Evolutionary conservation across 1,140 invertebrate species (phyloP).

Genomic region (Caenorhabditis inopinata): DNA sequence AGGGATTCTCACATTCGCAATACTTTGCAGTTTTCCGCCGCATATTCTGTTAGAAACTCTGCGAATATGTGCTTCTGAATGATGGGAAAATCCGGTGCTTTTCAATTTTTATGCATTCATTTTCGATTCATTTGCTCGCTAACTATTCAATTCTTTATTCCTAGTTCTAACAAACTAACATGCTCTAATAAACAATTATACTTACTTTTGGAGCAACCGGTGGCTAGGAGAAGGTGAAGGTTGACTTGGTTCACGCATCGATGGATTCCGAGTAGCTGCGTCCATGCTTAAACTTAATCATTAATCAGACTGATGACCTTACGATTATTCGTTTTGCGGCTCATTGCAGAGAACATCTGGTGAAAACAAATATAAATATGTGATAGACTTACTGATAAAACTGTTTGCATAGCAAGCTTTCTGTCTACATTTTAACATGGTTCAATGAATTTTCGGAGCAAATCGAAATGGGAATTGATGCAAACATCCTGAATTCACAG

Average conservation of each 20-base stretch:
- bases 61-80: too few species aligned
- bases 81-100: too few species aligned
- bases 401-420: not conserved
- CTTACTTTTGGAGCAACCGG: constrained; percentile 25
- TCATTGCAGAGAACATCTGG: too few species aligned
- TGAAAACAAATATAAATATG: too few species aligned
- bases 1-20: not conserved
- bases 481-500: constrained; percentile 16
- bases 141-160: not conserved
- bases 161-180: not conserved
- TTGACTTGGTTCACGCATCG: constrained; percentile 5
- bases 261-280: not conserved
- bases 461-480: not conserved
- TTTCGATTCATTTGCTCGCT: constrained; percentile 1
- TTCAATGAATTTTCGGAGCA: not conserved
- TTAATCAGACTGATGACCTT: too few species aligned
- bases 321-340: too few species aligned
- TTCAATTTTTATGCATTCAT: too few species aligned
- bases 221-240: constrained; percentile 6
- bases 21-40: not conserved
- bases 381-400: too few species aligned
- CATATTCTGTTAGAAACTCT: too few species aligned
- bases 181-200: constrained; percentile 35
- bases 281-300: not conserved
- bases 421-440: not conserved